Base-by-base conservation (phyloP, 1,140 invertebrate species). In the Antheraea pernyi region DNA sequence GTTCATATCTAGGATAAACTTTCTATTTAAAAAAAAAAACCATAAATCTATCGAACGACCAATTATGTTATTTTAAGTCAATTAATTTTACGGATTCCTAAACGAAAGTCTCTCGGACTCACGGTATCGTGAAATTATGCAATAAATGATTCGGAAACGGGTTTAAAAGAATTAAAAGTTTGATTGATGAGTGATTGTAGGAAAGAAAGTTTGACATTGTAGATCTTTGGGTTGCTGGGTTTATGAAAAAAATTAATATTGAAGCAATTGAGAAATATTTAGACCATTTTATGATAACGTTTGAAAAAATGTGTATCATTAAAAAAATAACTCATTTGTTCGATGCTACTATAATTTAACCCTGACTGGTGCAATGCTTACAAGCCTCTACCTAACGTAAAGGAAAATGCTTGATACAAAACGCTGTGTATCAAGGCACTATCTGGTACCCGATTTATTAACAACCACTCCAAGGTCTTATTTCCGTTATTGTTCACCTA, bases 121-220 rank as follows among this genome's bases (percentile, higher is more conserved):
- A 53, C 46, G 46, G 46, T 53, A 63, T 63, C 61, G 61, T 63
- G 37, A 63, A 36, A 37, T 63, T 63, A 63, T 37, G 30, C 30
- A 63, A 63, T 63, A 37, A 63, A 63, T 63, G 61, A 53, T 53
- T 53, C 6, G 11, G 13, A 37, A 63, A 63, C 61, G 0, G 37
- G 61, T 63, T 63, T 63, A 37, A 37, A n/a, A 63, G 37, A 63
- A 63, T 63, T 63, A 63, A 63, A 37, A 30, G 61, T 63, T 63
- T 36, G 61, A 63, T 63, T 63, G 61, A 63, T 63, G 30, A 37
- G 36, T 63, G 11, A 37, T 63, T 37, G 13, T 37, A 10, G 37
- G 30, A 63, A 37, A 63, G 61, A 63, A 63, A 63, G 61, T 63
- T 63, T 63, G 30, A 16, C 30, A n/a, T 36, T 63, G 61, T 30